phyloP scores from a whole-genome alignment of 2,113 vertebrate species.

The Leptosomus discolor region DNA sequence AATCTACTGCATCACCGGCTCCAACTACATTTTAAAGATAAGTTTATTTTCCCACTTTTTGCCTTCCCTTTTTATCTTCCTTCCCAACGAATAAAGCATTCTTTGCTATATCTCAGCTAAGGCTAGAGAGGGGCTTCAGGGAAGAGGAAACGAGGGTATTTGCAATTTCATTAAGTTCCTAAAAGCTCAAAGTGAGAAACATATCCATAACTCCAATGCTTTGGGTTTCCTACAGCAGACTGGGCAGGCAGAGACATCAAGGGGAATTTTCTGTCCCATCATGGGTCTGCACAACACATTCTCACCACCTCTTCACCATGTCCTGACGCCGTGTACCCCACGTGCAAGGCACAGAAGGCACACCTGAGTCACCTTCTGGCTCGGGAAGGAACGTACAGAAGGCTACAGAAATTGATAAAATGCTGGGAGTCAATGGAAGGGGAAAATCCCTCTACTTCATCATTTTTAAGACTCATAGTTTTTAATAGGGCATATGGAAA shows the following conservation, averaged over 20 bases:
- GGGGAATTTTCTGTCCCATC: not conserved
- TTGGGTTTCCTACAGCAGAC: not conserved
- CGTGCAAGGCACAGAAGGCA: not conserved
- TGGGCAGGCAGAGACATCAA: accelerated
- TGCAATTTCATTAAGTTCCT: not conserved
- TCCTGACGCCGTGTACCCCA: not conserved
- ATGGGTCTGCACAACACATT: not conserved
- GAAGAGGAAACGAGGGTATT: not conserved
- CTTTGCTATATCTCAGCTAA: not conserved
- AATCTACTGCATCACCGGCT: not conserved
- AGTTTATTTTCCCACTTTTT: not conserved
- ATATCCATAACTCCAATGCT: not conserved
- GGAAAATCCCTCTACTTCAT: not conserved
- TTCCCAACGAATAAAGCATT: not conserved
- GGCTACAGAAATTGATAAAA: not conserved
- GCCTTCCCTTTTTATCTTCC: not conserved
- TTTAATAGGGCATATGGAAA: not conserved
- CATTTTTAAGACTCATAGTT: not conserved
- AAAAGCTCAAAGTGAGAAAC: not conserved
- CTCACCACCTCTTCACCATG: not conserved
- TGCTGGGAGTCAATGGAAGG: not conserved
- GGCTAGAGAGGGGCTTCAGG: not conserved
- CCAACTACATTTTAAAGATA: not conserved
- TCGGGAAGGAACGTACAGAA: not conserved
- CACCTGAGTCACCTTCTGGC: not conserved